These are phyloP conservation scores for Semibalanus balanoides DNA, from an alignment of 1,140 invertebrate genomes.

Conservation along the genomic window DNA sequence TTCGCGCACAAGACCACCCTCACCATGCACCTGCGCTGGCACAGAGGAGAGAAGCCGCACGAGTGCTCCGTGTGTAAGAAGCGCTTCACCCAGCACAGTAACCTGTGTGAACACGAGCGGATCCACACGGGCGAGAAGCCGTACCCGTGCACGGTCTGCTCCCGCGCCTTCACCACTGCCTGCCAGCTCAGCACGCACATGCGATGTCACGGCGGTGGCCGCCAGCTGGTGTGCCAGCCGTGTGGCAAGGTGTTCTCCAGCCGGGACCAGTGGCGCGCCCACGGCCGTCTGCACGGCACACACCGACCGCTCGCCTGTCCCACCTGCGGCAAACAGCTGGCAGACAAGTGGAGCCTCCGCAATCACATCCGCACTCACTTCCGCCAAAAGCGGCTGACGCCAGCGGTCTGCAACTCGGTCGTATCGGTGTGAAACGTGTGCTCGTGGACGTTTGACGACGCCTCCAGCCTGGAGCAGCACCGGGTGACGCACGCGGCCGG, in stretches of 20 bases:
- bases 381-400: background rate
- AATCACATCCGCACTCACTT: background rate
- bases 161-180: constrained; percentile 58
- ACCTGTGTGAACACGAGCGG: constrained; percentile 52
- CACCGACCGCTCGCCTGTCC: constrained; percentile 34
- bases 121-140: constrained; percentile 24
- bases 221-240: constrained; percentile 7
- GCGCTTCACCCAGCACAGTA: constrained; percentile 58
- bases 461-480: no score
- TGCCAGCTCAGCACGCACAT: background rate
- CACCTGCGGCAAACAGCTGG: constrained; percentile 26
- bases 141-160: constrained; percentile 81
- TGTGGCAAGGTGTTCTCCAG: constrained; percentile 31
- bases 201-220: background rate
- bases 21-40: background rate
- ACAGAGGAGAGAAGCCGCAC: constrained; percentile 19
- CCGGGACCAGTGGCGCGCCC: constrained; percentile 42
- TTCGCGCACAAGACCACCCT: background rate
- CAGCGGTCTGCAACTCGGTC: no score
- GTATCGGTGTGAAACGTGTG: no score
- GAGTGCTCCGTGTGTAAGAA: constrained; percentile 28
- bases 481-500: no score
- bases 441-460: no score
- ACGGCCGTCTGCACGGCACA: constrained; percentile 35
- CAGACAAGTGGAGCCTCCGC: background rate